phyloP scores from a whole-genome alignment of 2,888 invertebrate species.

The Acrobeloides nanus region DNA sequence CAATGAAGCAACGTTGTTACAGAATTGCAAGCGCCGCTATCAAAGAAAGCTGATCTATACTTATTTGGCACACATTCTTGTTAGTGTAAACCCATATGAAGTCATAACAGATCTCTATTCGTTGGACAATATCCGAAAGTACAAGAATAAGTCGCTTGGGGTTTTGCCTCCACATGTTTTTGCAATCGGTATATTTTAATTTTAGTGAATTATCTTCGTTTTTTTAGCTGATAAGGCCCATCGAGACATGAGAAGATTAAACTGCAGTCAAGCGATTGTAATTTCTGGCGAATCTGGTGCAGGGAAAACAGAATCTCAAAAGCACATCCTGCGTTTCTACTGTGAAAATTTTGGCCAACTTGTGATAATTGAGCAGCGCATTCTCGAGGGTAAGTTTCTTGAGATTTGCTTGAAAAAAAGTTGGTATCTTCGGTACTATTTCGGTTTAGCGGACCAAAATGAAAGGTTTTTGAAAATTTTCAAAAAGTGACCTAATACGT shows the following conservation, averaged over 20 bases:
- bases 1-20: constrained; percentile 88
- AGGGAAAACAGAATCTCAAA: constrained; percentile 96
- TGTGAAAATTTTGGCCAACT: constrained; percentile 82
- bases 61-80: constrained; percentile 92
- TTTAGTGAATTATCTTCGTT: no score
- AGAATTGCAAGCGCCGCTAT: constrained; percentile 82
- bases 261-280: constrained; percentile 87
- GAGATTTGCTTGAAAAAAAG: no score
- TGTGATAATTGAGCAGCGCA: constrained; percentile 87
- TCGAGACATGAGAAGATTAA: constrained; percentile 87
- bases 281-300: constrained; percentile 78
- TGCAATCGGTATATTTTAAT: constrained; percentile 89
- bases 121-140: constrained; percentile 70
- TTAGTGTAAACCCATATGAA: constrained; percentile 92
- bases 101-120: constrained; percentile 82
- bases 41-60: constrained; percentile 90
- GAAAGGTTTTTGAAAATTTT: no score
- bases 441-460: no score
- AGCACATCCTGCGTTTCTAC: constrained; percentile 85
- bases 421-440: no score
- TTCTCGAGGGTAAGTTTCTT: constrained; percentile 65
- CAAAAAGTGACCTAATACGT: no score
- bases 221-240: constrained; percentile 97
- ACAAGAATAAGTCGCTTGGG: constrained; percentile 83
- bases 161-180: constrained; percentile 90